Conservation (phyloP, 2,113 vertebrate species). For the Prochilodus magdalenae region DNA sequence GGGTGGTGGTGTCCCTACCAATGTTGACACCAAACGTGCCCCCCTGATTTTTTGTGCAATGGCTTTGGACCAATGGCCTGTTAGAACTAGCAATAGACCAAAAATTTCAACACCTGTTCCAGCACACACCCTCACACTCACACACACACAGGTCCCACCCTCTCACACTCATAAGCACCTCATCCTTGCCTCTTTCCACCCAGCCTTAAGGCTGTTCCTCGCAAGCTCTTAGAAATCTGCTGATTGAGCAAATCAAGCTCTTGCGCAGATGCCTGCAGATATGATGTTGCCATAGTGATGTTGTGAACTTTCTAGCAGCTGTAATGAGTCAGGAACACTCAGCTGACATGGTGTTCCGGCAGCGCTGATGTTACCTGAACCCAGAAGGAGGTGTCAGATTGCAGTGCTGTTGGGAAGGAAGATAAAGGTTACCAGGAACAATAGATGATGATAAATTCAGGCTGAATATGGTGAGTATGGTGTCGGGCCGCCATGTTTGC, state of each 20-base stretch:
- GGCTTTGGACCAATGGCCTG: not conserved
- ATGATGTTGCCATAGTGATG: not conserved
- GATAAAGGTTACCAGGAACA: no score
- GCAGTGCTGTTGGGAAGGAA: no score
- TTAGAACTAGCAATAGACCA: constrained; percentile 26
- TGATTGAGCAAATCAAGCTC: not conserved
- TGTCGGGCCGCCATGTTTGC: no score
- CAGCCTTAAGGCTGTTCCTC: constrained; percentile 43
- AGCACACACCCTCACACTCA: constrained; percentile 6
- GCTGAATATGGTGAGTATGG: no score
- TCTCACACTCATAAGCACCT: constrained; percentile 20
- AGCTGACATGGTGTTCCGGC: not conserved
- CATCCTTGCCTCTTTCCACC: constrained; percentile 29
- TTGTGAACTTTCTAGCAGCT: not conserved
- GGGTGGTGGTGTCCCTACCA: no score
- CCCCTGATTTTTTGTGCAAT: not conserved
- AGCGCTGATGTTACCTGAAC: not conserved
- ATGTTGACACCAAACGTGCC: no score
- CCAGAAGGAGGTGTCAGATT: no score
- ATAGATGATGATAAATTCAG: no score
- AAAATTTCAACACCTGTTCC: constrained; percentile 14
- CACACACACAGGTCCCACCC: not conserved
- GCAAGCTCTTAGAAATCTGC: constrained; percentile 18
- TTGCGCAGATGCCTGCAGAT: not conserved
- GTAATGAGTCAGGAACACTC: no score